Evolutionary conservation across 2,113 vertebrate genomes (phyloP).

Genomic region (Corythornis vintsioides): DNA sequence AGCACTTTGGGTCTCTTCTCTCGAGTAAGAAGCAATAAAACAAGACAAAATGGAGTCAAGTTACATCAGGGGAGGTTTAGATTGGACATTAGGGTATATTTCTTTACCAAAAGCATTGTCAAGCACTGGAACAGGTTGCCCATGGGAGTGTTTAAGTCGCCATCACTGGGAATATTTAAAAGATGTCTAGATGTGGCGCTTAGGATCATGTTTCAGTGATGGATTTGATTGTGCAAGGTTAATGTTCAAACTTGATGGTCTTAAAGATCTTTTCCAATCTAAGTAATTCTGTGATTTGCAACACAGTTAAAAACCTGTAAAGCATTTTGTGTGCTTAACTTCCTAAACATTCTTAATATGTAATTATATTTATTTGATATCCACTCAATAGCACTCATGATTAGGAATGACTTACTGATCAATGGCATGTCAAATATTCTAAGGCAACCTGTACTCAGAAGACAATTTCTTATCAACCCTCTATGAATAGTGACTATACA

Average conservation of each 20-base stretch:
- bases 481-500: background rate
- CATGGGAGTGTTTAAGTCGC: background rate
- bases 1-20: background rate
- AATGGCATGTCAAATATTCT: background rate
- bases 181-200: background rate
- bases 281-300: background rate
- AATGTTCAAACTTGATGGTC: background rate
- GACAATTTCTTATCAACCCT: background rate
- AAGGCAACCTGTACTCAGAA: background rate
- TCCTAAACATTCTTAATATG: background rate
- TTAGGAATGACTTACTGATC: background rate
- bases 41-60: background rate
- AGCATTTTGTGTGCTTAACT: background rate
- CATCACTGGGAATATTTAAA: background rate
- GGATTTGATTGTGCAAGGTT: background rate
- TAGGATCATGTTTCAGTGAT: background rate
- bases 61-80: background rate
- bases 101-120: background rate
- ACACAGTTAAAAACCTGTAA: background rate
- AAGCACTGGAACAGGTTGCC: background rate
- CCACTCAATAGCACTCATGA: background rate
- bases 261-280: background rate
- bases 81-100: background rate
- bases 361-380: background rate
- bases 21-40: background rate